Base-by-base conservation (phyloP, 2,888 invertebrate genomes). In the Erebia ligea region DNA sequence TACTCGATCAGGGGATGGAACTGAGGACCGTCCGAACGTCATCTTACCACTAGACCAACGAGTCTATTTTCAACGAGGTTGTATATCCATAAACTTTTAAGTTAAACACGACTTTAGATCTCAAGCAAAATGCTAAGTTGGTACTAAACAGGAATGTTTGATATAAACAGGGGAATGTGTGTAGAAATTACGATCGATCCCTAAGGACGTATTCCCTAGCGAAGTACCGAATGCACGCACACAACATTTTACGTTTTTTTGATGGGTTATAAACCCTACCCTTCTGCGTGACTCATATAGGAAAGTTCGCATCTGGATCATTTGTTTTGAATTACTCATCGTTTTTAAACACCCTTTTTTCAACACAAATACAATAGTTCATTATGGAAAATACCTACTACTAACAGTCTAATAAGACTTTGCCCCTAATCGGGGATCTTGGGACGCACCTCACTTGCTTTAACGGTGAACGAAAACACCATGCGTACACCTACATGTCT, bases 141-240 rank as follows among this genome's bases (percentile, higher is more conserved):
- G 40, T 40, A 40, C n/a, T 52, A 34, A 64, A 64, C 64, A 52
- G 17, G 54, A 17, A 34, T 64, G 71, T 75, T 70, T 72, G 65
- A 62, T 59, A 69, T 67, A 71, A 70, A 71, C 71, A 54, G 72
- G 73, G 73, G 71, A 68, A 67, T 70, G 67, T 73, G 61, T 70
- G 64, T 73, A 75, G 72, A 72, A 75, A 74, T 69, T 86, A 87
- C 57, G 25, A 87, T 85, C 76, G 80, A 74, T 80, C 88, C 85
- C 87, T n/a, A 15, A 78, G 85, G 85, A 72, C 71, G 74, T 72
- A 69, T 77, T 77, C 74, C 72, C 75, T 73, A 71, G 67, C 75
- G 70, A 70, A 13, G 45, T 45, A 11, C 79, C 81, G 82, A 83
- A 84, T 68, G 72, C 73, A 65, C 79, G 77, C 79, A 78, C 78